Evolutionary conservation across 2,797 vertebrate species (phyloP).

Genomic region (Myotis daubentonii): DNA sequence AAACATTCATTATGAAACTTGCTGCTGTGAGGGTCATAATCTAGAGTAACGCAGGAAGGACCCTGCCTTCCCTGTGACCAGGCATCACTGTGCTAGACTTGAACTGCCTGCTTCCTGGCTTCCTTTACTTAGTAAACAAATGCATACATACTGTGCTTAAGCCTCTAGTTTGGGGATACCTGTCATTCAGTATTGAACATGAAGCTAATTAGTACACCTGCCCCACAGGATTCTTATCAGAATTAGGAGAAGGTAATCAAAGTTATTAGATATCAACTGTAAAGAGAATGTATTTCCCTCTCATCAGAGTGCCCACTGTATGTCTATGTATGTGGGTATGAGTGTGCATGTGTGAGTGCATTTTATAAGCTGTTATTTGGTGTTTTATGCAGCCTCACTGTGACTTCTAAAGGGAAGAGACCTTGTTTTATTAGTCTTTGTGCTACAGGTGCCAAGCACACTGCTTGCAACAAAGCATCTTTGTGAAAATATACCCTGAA

Average conservation of each 20-base stretch:
- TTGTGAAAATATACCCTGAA: not conserved
- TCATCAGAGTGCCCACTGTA: not conserved
- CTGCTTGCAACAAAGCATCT: not conserved
- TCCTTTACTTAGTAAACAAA: not conserved
- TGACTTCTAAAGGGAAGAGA: not conserved
- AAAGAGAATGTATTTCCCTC: not conserved
- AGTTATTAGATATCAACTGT: not conserved
- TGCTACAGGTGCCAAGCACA: not conserved
- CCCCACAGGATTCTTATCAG: not conserved
- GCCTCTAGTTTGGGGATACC: not conserved
- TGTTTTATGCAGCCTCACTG: not conserved
- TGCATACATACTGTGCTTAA: not conserved
- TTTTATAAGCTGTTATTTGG: not conserved
- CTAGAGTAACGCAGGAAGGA: not conserved
- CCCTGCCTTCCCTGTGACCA: not conserved
- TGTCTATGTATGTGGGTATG: not conserved
- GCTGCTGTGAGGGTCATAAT: not conserved
- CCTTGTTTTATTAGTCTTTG: not conserved
- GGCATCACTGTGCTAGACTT: not conserved
- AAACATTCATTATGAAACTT: not conserved
- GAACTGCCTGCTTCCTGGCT: not conserved
- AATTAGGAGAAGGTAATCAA: not conserved
- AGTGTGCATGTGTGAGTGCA: not conserved
- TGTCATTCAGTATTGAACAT: not conserved
- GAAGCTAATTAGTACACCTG: not conserved